These are phyloP conservation scores for Peribatodes rhomboidaria DNA, from an alignment of 2,888 invertebrate genomes.

Conservation along the genomic window DNA sequence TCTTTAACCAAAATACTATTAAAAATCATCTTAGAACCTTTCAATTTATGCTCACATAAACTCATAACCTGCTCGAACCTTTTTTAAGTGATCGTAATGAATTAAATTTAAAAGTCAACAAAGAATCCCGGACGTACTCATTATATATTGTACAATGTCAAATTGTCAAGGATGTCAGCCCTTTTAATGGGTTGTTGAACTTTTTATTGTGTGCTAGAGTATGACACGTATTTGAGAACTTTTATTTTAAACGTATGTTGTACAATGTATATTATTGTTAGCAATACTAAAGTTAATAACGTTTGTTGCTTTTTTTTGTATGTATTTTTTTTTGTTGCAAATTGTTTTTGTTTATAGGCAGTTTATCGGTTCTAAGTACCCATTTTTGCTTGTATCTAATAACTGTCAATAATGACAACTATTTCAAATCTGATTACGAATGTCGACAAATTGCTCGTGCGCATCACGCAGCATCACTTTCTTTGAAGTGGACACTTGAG, in stretches of 20 bases:
- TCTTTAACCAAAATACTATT: conserved; percentile 13
- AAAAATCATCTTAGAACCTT: conserved; percentile 2
- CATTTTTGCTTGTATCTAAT: too few relatives aligned
- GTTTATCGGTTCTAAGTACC: too few relatives aligned
- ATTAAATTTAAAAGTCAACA: conserved; percentile 14
- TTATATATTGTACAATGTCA: conserved; percentile 40
- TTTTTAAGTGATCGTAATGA: conserved; percentile 33
- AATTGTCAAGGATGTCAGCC: conserved; percentile 33
- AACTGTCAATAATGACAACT: background rate
- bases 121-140: conserved; percentile 40
- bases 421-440: conserved; percentile 13
- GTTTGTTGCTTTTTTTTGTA: too few relatives aligned
- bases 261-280: too few relatives aligned
- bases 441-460: conserved; percentile 25
- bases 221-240: conserved; percentile 23
- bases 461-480: conserved; percentile 42
- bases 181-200: conserved; percentile 29
- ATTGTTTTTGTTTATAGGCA: too few relatives aligned
- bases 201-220: conserved; percentile 20
- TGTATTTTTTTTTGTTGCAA: too few relatives aligned
- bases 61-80: background rate
- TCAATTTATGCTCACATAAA: too few relatives aligned
- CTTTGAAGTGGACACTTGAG: conserved; percentile 31
- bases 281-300: too few relatives aligned
- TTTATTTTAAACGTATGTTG: conserved; percentile 31